Evolutionary conservation across 2,113 vertebrate genomes (phyloP).

Genomic region (Psettodes erumei): DNA sequence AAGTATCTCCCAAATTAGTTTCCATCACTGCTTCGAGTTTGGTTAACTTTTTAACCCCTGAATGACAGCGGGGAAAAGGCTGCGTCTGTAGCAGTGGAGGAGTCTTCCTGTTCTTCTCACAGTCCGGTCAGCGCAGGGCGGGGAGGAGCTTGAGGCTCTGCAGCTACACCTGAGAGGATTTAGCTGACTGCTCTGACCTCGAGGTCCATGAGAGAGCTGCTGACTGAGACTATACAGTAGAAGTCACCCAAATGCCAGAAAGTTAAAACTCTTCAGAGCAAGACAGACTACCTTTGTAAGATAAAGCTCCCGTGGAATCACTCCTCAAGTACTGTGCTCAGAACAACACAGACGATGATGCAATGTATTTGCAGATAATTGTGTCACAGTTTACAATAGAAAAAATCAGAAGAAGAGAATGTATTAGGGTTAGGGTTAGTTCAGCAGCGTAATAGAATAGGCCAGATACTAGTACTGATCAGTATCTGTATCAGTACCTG

Average conservation of each 20-base stretch:
- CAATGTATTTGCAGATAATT: background rate
- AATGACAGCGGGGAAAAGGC: conserved; percentile 41
- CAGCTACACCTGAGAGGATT: conserved; percentile 77
- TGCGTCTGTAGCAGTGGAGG: background rate
- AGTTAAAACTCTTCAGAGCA: background rate
- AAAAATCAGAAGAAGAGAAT: background rate
- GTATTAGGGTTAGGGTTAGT: too few species aligned
- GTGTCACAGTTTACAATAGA: background rate
- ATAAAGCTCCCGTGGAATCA: background rate
- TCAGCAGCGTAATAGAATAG: conserved; percentile 7
- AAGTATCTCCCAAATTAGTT: conserved; percentile 40
- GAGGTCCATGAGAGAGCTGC: background rate
- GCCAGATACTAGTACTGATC: too few species aligned
- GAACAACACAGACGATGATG: too few species aligned
- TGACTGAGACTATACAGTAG: background rate
- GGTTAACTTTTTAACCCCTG: conserved; percentile 65
- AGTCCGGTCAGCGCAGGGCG: conserved; percentile 30
- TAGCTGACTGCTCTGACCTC: background rate
- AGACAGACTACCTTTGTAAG: background rate
- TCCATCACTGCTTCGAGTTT: conserved; percentile 63
- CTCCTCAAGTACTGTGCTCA: background rate
- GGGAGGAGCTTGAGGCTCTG: conserved; percentile 61
- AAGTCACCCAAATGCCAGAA: background rate
- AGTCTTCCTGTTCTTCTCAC: conserved; percentile 79
- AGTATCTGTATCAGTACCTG: too few species aligned